Percentiles rank a stretch among this genome's conserved stretches.
phyloP scores from a whole-genome alignment of 2,113 vertebrate species.

The Nothobranchius kuhntae region DNA sequence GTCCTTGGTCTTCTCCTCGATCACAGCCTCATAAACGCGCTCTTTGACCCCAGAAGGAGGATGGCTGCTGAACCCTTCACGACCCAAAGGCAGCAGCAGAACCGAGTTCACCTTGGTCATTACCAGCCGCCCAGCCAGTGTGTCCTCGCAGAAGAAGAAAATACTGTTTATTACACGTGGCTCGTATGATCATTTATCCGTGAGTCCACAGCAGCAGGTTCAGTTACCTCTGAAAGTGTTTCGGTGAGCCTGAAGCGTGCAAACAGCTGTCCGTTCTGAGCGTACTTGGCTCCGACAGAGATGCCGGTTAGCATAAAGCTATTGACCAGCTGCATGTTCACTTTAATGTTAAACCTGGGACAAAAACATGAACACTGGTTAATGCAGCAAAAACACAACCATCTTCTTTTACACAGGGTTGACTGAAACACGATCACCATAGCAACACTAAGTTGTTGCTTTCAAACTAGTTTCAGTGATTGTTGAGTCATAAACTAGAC shows the following conservation, averaged over 20 bases:
- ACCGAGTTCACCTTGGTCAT: constrained; percentile 99
- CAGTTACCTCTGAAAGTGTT: constrained; percentile 89
- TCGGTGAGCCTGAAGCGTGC: constrained; percentile 97
- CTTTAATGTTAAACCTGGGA: constrained; percentile 97
- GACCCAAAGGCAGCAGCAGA: constrained; percentile 90
- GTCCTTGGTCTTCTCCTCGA: constrained; percentile 99
- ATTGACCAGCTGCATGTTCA: constrained; percentile 94
- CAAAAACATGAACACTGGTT: constrained; percentile 6
- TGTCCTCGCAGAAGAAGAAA: constrained; percentile 77
- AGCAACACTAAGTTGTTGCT: no score
- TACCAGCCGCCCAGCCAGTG: constrained; percentile 94
- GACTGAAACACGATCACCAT: no score
- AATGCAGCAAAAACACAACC: not conserved
- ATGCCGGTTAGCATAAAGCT: constrained; percentile 99
- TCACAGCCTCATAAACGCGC: constrained; percentile 95
- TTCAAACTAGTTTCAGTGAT: no score
- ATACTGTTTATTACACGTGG: not conserved
- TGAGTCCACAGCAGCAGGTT: not conserved
- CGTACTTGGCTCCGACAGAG: constrained; percentile 97
- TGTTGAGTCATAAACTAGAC: no score
- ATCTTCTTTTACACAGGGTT: no score
- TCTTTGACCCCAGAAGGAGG: constrained; percentile 93
- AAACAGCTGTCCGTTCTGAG: constrained; percentile 96
- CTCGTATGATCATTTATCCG: not conserved
- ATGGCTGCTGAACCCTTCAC: constrained; percentile 80